These are phyloP conservation scores for Drosophila suzukii DNA, from an alignment of 1,140 invertebrate species.

Conservation along the genomic window DNA sequence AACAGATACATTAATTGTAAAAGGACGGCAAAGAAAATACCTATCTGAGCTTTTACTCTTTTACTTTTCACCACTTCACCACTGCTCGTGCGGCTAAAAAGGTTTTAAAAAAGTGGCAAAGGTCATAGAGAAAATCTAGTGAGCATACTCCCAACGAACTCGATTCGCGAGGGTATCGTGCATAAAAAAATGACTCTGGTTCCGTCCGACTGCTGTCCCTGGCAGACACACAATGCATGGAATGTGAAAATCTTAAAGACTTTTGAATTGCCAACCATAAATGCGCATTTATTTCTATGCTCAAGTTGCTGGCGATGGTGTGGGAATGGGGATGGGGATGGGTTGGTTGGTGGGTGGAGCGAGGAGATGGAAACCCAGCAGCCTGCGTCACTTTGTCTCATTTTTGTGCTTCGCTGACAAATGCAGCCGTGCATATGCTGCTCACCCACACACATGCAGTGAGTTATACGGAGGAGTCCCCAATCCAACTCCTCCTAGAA, in stretches of 20 bases:
- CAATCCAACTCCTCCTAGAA: constrained; percentile 1
- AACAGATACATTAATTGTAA: too few species aligned
- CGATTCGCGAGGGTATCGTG: constrained; percentile 24
- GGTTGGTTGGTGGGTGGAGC: constrained; percentile 7
- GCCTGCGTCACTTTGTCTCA: constrained; percentile 79
- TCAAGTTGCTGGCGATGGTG: constrained; percentile 62
- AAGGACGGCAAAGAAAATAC: too few species aligned
- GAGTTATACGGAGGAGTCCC: constrained; percentile 26
- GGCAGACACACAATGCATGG: constrained; percentile 78
- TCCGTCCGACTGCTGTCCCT: constrained; percentile 60
- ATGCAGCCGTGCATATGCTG: constrained; percentile 80
- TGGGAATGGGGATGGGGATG: constrained; percentile 19
- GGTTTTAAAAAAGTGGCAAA: background rate
- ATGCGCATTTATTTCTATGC: constrained; percentile 83
- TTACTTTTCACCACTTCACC: background rate
- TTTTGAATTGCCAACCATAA: constrained; percentile 82
- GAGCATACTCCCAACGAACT: background rate
- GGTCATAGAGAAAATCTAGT: background rate
- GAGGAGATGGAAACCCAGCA: constrained; percentile 32
- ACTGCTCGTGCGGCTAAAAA: background rate
- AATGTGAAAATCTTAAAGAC: constrained; percentile 83
- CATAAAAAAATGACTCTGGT: constrained; percentile 58
- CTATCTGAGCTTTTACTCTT: background rate
- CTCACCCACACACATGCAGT: constrained; percentile 41
- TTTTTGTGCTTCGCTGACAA: constrained; percentile 83